phyloP scores from a whole-genome alignment of 2,797 vertebrate species.

The Synanceia verrucosa region DNA sequence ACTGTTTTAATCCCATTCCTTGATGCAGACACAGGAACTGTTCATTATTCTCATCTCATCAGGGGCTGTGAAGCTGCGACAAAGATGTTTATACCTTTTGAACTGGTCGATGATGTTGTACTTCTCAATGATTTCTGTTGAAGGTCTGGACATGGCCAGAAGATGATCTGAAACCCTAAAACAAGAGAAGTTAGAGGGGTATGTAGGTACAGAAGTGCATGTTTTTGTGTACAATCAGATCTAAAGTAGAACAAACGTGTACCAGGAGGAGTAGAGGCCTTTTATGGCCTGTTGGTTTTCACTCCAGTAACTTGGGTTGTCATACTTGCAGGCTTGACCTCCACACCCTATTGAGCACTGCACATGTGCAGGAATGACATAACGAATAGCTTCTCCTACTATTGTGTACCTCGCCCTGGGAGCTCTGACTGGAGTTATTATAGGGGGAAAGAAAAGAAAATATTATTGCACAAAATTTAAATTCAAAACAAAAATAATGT shows the following conservation, averaged over 20 bases:
- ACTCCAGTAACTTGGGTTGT: constrained; percentile 91
- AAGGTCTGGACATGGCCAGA: constrained; percentile 94
- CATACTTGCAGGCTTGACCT: constrained; percentile 94
- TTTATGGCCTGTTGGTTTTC: constrained; percentile 91
- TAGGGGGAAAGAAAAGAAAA: background rate
- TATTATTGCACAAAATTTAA: background rate
- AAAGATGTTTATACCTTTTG: constrained; percentile 82
- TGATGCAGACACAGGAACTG: constrained; percentile 31
- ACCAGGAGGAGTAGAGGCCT: constrained; percentile 98
- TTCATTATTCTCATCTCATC: constrained; percentile 1
- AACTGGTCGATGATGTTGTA: constrained; percentile 93
- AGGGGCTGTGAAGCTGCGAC: background rate
- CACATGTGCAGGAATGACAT: constrained; percentile 89
- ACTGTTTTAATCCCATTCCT: constrained; percentile 92
- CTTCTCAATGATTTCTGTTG: constrained; percentile 92
- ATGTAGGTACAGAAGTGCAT: background rate
- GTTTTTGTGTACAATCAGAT: background rate
- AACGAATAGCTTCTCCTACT: constrained; percentile 91
- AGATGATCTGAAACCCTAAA: constrained; percentile 93
- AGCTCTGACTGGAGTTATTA: constrained; percentile 80
- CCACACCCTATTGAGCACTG: constrained; percentile 95
- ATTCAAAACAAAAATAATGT: background rate
- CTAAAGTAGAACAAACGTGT: constrained; percentile 13
- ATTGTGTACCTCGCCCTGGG: constrained; percentile 92
- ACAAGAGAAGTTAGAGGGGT: background rate